Evolutionary conservation across 1,140 invertebrate genomes (phyloP), one percentile per base, ranked within the genome.

Genomic region (Maconellicoccus hirsutus): DNA sequence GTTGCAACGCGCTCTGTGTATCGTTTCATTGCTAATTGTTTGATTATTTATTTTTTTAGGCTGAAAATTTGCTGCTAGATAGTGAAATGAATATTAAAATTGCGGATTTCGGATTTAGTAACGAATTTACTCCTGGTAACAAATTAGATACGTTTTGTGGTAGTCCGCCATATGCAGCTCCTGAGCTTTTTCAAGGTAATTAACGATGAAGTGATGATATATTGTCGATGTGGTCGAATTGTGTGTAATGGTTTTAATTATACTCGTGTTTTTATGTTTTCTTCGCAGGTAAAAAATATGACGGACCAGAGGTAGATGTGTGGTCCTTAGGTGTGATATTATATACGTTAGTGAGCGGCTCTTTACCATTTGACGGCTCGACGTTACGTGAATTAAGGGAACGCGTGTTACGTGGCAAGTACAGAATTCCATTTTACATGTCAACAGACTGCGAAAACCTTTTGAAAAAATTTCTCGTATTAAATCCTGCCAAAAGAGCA

Each of bases 31-130:
- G 29, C 29, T 33, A 3, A 33, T 33, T 33, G 29, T 33, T 33
- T 33, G 12, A 33, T 33, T 33, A 33, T 6, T 33, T 33, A 3
- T 3, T 33, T 33, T 33, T 33, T 33, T 42, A 96, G 88, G 97
- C 98, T 77, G 98, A 99, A 84, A 99, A 99, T 83, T 85, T 99
- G 77, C 83, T 99, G 75, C 83, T 99, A 78, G 98, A 99, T 84
- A 92, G 92, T 80, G 96, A 99, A 84, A 98, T 99, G 94, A 99
- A 99, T 81, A 99, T 99, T 76, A 99, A 99, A 86, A 99, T 99
- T 81, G 97, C 96, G 12, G 97, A 99, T 82, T 99, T 99, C 82
- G 97, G 97, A 73, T 82, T 99, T 23, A 98, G 95, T 29, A 99
- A 99, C 81, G 95, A 97, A 71, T 99, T 97, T 78, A 92, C 93